Conservation (phyloP, 2,113 vertebrate species). For the Echinops telfairi region DNA sequence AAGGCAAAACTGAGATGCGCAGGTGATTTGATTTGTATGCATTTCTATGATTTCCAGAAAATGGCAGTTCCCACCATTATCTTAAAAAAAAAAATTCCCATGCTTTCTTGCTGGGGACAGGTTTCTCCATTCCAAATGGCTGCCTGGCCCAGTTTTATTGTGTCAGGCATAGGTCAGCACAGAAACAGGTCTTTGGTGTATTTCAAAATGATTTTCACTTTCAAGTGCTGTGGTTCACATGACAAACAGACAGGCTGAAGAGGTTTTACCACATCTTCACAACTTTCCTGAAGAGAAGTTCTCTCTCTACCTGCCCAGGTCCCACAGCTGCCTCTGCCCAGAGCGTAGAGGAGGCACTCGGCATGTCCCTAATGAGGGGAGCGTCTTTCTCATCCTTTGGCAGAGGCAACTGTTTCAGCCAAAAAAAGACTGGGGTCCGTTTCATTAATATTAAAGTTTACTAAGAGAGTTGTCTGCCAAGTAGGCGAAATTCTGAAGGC, state of each 20-base stretch:
- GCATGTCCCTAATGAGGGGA: neutral
- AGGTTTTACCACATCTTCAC: neutral
- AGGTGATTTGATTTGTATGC: slow-evolving; percentile 65
- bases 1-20: slow-evolving; percentile 53
- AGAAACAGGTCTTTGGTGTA: slow-evolving; percentile 4
- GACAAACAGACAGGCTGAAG: neutral
- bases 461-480: slow-evolving; percentile 33
- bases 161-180: slow-evolving; percentile 18
- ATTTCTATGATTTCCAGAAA: slow-evolving; percentile 69
- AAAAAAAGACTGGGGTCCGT: neutral
- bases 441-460: neutral
- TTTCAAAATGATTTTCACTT: slow-evolving; percentile 1
- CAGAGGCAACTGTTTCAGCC: slow-evolving; percentile 45
- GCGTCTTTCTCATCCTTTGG: slow-evolving; percentile 24
- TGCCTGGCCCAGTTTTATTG: slow-evolving; percentile 18
- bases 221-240: neutral
- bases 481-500: slow-evolving; percentile 31
- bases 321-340: neutral
- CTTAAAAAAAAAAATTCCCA: slow-evolving; percentile 55
- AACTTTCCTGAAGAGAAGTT: neutral
- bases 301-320: slow-evolving; percentile 30
- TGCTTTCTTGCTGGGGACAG: slow-evolving; percentile 1
- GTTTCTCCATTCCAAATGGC: slow-evolving; percentile 50
- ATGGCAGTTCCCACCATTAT: slow-evolving; percentile 45
- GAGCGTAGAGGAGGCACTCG: neutral